Percentiles rank a stretch among this genome's conserved stretches.
Evolutionary conservation across 1,140 invertebrate species (phyloP).

Genomic region (Lepidostoma basale): DNA sequence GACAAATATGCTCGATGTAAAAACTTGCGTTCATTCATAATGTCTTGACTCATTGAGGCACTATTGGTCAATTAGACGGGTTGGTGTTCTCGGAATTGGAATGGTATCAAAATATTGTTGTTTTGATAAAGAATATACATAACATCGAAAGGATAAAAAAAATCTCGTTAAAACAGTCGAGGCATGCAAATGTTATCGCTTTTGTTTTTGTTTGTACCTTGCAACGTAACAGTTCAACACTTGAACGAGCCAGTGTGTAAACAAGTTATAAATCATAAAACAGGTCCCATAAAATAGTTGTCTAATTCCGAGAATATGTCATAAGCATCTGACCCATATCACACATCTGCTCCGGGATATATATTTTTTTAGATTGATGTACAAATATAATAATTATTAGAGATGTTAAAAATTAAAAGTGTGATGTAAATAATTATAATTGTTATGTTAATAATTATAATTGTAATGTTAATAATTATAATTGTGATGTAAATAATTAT

Average conservation of each 20-base stretch:
- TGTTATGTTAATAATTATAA: too few species aligned
- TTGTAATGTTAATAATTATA: too few species aligned
- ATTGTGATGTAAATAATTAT: too few species aligned
- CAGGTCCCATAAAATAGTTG: neutral
- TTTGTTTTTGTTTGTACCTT: constrained; percentile 1
- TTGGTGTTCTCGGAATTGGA: too few species aligned
- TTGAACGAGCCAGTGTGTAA: neutral
- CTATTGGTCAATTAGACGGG: too few species aligned
- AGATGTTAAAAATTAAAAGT: too few species aligned
- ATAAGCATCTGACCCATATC: neutral
- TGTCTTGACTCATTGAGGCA: too few species aligned
- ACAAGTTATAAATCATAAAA: neutral
- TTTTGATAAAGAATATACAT: too few species aligned
- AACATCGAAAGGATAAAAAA: neutral
- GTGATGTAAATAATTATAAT: too few species aligned
- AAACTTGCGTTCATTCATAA: too few species aligned
- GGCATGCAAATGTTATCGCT: neutral
- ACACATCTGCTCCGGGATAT: neutral
- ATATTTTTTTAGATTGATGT: neutral
- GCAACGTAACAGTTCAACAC: constrained; percentile 2
- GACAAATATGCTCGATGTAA: too few species aligned
- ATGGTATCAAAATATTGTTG: too few species aligned
- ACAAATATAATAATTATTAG: neutral
- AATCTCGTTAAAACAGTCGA: neutral
- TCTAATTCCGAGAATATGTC: neutral